Percentiles rank a stretch among this genome's conserved stretches.
Evolutionary conservation across 2,888 invertebrate genomes (phyloP).

Genomic region (Trichogramma evanescens): DNA sequence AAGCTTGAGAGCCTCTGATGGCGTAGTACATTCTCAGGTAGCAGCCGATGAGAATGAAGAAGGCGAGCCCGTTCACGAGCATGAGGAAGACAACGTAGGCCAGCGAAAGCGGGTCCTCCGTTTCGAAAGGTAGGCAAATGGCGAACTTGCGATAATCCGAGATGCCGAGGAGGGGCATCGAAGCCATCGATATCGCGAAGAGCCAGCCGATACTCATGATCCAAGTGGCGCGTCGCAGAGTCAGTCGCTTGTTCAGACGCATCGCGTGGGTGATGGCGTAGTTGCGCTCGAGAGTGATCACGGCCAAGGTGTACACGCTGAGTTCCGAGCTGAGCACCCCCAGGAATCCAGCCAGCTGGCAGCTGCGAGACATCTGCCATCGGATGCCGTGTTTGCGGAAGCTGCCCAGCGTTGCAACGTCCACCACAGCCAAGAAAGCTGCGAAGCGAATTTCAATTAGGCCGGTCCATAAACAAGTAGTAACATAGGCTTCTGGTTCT

Average conservation of each 20-base stretch:
- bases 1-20: slow-evolving; percentile 91
- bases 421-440: slow-evolving; percentile 91
- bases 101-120: slow-evolving; percentile 68
- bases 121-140: slow-evolving; percentile 93
- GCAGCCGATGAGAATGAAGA: slow-evolving; percentile 89
- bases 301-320: slow-evolving; percentile 90
- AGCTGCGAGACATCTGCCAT: slow-evolving; percentile 94
- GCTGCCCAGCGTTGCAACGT: slow-evolving; percentile 90
- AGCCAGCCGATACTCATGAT: slow-evolving; percentile 93
- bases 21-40: slow-evolving; percentile 97
- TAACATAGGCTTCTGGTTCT: too few relatives aligned
- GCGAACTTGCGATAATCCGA: slow-evolving; percentile 96
- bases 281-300: slow-evolving; percentile 91
- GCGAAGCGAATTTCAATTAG: slow-evolving; percentile 13
- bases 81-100: slow-evolving; percentile 87
- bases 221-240: slow-evolving; percentile 81
- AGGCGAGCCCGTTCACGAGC: slow-evolving; percentile 87
- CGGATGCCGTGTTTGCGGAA: slow-evolving; percentile 94
- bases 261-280: slow-evolving; percentile 97
- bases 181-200: slow-evolving; percentile 79
- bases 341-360: slow-evolving; percentile 89
- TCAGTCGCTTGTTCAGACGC: slow-evolving; percentile 90
- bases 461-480: too few relatives aligned
- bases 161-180: slow-evolving; percentile 81
- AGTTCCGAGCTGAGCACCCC: slow-evolving; percentile 90